These are phyloP conservation scores for Chaenocephalus aceratus DNA, from an alignment of 2,113 vertebrate genomes.

Conservation along the genomic window DNA sequence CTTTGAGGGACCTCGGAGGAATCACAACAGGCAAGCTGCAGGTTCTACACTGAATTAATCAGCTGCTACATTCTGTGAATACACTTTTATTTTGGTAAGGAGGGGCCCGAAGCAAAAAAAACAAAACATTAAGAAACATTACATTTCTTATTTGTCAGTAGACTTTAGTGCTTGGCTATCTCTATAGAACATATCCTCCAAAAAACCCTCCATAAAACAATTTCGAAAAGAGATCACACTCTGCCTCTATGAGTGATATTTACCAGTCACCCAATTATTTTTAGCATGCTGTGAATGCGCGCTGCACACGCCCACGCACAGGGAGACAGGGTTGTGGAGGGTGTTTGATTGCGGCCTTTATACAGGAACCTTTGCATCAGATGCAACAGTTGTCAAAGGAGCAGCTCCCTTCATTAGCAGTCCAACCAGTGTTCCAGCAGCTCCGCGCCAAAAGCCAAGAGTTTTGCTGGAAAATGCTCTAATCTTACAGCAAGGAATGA, in stretches of 20 bases:
- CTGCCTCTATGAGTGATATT: conserved; percentile 70
- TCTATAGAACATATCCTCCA: conserved; percentile 53
- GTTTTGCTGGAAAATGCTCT: conserved; percentile 78
- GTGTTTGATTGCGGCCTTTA: conserved; percentile 78
- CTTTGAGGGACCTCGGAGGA: conserved; percentile 70
- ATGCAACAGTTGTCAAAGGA: conserved; percentile 83
- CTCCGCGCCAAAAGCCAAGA: conserved; percentile 72
- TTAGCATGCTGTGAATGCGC: conserved; percentile 66
- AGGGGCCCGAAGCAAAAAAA: conserved; percentile 57
- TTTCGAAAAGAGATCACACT: conserved; percentile 67
- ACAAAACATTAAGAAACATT: conserved; percentile 62
- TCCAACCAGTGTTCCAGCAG: conserved; percentile 73
- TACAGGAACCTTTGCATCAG: conserved; percentile 75
- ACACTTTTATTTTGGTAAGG: conserved; percentile 42
- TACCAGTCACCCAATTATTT: conserved; percentile 80
- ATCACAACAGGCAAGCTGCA: conserved; percentile 50
- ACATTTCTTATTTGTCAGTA: conserved; percentile 51
- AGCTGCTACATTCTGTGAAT: conserved; percentile 66
- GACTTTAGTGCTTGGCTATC: conserved; percentile 55
- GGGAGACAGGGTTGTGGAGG: conserved; percentile 57
- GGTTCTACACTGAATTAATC: conserved; percentile 68
- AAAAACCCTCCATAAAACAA: conserved; percentile 53
- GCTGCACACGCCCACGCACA: conserved; percentile 60
- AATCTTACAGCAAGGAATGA: conserved; percentile 82
- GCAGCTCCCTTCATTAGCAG: conserved; percentile 79